Conservation (phyloP, 2,797 vertebrate genomes). For the Sebastes alutus region DNA sequence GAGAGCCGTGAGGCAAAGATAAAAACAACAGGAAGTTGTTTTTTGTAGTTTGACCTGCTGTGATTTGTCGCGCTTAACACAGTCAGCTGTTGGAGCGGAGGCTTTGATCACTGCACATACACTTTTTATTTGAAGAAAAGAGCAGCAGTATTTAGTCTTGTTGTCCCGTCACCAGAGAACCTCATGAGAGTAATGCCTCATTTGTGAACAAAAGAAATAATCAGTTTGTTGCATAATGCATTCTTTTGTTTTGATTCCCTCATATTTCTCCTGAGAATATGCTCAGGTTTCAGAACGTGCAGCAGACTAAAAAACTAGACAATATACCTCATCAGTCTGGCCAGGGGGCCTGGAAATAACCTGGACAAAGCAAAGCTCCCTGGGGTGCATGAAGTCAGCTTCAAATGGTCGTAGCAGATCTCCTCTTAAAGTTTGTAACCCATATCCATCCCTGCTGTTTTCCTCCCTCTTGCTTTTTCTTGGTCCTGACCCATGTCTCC, state of each 20-base stretch:
- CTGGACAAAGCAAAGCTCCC: conserved; percentile 51
- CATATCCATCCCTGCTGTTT: conserved; percentile 39
- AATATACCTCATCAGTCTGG: conserved; percentile 37
- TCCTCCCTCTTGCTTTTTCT: conserved; percentile 13
- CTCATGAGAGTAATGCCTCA: not conserved
- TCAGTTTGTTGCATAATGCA: conserved; percentile 13
- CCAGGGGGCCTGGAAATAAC: conserved; percentile 48
- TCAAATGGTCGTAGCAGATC: conserved; percentile 70
- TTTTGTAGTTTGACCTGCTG: not conserved
- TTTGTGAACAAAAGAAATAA: conserved; percentile 9
- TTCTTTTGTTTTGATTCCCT: conserved; percentile 28
- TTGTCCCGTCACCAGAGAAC: not conserved
- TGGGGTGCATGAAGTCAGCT: conserved; percentile 52
- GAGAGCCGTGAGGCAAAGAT: not conserved
- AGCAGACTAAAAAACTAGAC: conserved; percentile 48
- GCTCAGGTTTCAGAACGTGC: conserved; percentile 41
- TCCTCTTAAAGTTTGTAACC: conserved; percentile 49
- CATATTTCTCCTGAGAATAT: conserved; percentile 19
- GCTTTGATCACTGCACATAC: conserved; percentile 16
- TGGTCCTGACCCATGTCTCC: conserved; percentile 30
- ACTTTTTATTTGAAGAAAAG: conserved; percentile 24
- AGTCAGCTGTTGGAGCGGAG: not conserved
- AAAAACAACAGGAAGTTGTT: not conserved
- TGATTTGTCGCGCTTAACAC: not conserved
- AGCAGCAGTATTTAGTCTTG: not conserved